Evolutionary conservation across 1,140 invertebrate genomes (phyloP).

Genomic region (Geopemphigus sp.): DNA sequence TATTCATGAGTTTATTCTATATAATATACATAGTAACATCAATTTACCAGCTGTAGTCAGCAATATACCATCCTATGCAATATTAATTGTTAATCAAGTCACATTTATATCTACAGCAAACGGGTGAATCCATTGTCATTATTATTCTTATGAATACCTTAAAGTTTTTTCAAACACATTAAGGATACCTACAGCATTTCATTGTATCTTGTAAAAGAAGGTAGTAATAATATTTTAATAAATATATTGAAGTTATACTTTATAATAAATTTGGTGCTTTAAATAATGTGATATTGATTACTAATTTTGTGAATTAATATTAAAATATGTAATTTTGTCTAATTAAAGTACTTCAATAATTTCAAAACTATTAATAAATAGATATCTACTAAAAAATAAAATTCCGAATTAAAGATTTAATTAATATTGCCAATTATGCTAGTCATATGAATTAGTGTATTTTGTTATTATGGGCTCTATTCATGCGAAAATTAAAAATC

Average conservation of each 20-base stretch:
- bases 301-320: neutral
- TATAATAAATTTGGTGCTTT: neutral
- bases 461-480: too few relatives aligned
- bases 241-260: slow-evolving; percentile 7
- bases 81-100: slow-evolving; percentile 47
- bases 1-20: slow-evolving; percentile 27
- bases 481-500: too few relatives aligned
- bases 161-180: neutral
- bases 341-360: neutral
- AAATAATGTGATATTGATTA: neutral
- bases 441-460: too few relatives aligned
- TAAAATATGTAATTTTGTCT: neutral
- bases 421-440: too few relatives aligned
- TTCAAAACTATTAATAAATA: too few relatives aligned
- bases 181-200: neutral
- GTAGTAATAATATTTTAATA: neutral
- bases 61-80: neutral
- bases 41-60: slow-evolving; percentile 20
- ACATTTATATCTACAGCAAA: slow-evolving; percentile 13
- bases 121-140: slow-evolving; percentile 15
- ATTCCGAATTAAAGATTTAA: too few relatives aligned
- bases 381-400: too few relatives aligned
- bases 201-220: too few relatives aligned
- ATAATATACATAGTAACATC: neutral
- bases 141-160: slow-evolving; percentile 39